phyloP scores from a whole-genome alignment of 2,113 vertebrate genomes.

The Lophius piscatorius region DNA sequence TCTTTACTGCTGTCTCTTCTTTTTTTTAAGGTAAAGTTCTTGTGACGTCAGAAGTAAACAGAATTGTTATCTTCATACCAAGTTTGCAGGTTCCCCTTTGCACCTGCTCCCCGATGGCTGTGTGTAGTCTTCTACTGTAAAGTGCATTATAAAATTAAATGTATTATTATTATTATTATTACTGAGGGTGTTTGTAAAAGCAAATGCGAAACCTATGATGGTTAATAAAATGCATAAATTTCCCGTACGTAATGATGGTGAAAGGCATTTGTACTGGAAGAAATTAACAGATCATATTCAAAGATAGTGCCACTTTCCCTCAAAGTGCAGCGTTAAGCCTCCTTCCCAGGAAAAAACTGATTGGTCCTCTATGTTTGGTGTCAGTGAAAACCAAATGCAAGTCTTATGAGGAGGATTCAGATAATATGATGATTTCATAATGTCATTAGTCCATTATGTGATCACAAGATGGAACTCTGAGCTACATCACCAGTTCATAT shows the following conservation, averaged over 20 bases:
- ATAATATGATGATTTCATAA: constrained; percentile 73
- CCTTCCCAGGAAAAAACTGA: constrained; percentile 3
- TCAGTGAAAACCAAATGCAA: constrained; percentile 69
- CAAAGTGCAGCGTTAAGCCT: constrained; percentile 21
- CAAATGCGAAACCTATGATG: constrained; percentile 55
- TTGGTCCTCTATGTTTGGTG: constrained; percentile 39
- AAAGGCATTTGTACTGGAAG: constrained; percentile 16
- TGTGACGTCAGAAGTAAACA: too few species aligned
- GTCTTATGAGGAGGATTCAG: constrained; percentile 75
- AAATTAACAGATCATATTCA: constrained; percentile 5
- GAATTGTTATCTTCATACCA: constrained; percentile 16
- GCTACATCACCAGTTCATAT: constrained; percentile 62
- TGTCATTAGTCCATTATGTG: constrained; percentile 69
- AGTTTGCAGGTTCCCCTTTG: neutral
- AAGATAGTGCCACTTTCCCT: neutral
- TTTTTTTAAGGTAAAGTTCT: too few species aligned
- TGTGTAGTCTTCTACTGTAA: neutral
- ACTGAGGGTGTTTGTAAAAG: constrained; percentile 11
- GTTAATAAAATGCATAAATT: constrained; percentile 23
- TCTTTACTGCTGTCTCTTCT: too few species aligned
- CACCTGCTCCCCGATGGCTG: constrained; percentile 2
- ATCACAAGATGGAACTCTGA: constrained; percentile 71
- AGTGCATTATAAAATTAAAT: too few species aligned
- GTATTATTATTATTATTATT: too few species aligned
- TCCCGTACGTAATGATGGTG: constrained; percentile 32